These are phyloP conservation scores for Spialia ferax DNA, from an alignment of 2,888 invertebrate species.

Conservation along the genomic window DNA sequence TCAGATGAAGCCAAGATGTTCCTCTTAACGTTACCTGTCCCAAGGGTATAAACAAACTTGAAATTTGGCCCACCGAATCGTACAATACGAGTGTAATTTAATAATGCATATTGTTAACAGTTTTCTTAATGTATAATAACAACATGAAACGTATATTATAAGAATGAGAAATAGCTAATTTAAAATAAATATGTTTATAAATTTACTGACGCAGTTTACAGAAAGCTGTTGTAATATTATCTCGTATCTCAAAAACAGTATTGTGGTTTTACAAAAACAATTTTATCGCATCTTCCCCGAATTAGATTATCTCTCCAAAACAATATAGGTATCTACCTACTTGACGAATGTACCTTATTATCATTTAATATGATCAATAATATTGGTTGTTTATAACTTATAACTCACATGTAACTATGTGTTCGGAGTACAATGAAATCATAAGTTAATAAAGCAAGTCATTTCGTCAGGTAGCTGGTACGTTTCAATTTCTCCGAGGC, in stretches of 20 bases:
- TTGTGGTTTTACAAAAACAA: slow-evolving; percentile 9
- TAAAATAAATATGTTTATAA: too few relatives aligned
- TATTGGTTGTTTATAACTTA: slow-evolving; percentile 26
- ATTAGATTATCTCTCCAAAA: slow-evolving; percentile 13
- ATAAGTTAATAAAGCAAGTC: slow-evolving; percentile 78
- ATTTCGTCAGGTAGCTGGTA: slow-evolving; percentile 79
- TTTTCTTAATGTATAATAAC: too few relatives aligned
- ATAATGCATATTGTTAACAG: not conserved
- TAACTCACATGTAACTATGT: slow-evolving; percentile 39
- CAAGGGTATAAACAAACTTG: slow-evolving; percentile 54
- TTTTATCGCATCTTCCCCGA: not conserved
- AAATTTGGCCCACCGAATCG: not conserved
- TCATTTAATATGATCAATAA: slow-evolving; percentile 39
- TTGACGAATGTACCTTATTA: slow-evolving; percentile 20
- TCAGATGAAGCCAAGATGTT: slow-evolving; percentile 63
- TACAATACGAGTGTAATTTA: not conserved
- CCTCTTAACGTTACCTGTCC: slow-evolving; percentile 74
- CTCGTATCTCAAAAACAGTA: slow-evolving; percentile 1
- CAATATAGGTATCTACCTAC: slow-evolving; percentile 2
- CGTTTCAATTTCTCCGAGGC: slow-evolving; percentile 85
- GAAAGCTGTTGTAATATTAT: too few relatives aligned
- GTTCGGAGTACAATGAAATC: slow-evolving; percentile 49
- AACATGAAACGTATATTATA: too few relatives aligned
- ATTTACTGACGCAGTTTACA: too few relatives aligned
- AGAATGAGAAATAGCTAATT: too few relatives aligned